phyloP scores from a whole-genome alignment of 2,797 vertebrate genomes.

The Thripadectes ignobilis region DNA sequence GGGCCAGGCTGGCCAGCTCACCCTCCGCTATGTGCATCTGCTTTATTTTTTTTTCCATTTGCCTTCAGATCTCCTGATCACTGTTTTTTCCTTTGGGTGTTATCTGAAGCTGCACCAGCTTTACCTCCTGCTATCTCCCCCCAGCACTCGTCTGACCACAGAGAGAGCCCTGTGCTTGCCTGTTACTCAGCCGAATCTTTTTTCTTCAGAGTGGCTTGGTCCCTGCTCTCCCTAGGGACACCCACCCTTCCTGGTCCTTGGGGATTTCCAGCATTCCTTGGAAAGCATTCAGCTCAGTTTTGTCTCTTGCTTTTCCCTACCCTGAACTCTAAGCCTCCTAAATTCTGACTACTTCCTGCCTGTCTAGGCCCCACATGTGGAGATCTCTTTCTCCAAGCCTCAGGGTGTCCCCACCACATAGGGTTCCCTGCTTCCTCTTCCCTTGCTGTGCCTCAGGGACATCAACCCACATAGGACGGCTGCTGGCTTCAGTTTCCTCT shows the following conservation, averaged over 20 bases:
- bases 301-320: background rate
- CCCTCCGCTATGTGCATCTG: fast-evolving
- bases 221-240: background rate
- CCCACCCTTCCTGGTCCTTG: background rate
- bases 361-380: fast-evolving
- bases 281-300: background rate
- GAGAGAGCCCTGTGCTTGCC: background rate
- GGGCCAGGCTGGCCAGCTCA: background rate
- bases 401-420: background rate
- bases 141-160: background rate
- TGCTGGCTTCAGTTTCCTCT: background rate
- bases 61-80: background rate
- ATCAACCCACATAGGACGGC: background rate
- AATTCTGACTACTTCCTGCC: background rate
- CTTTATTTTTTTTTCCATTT: background rate
- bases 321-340: background rate
- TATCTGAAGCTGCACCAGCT: background rate
- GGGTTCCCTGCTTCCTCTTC: background rate
- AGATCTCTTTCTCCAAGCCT: background rate
- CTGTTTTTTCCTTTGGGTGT: background rate
- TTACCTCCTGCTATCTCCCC: background rate
- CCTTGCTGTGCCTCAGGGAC: background rate
- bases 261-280: background rate
- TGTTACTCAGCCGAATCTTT: background rate
- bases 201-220: background rate